Percentiles rank a stretch among this genome's conserved stretches.
Evolutionary conservation across 64 coral and sea anemone genomes (phyloP).

Genomic region (Pocillopora damicornis): DNA sequence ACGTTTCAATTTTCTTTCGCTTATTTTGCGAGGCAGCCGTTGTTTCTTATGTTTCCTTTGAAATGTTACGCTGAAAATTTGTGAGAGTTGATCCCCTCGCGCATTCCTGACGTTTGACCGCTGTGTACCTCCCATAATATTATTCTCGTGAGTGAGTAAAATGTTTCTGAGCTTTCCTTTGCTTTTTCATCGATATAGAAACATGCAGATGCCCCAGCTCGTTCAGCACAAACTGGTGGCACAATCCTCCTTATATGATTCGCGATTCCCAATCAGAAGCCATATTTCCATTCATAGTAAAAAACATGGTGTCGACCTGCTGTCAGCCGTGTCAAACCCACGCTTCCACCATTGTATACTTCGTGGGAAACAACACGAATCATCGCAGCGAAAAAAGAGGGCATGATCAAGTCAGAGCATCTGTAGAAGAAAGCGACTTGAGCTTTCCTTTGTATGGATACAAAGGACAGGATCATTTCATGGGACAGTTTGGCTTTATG

Average conservation of each 20-base stretch:
- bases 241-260: background rate
- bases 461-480: background rate
- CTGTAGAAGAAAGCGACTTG: background rate
- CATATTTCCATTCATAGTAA: background rate
- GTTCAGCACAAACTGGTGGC: constrained; percentile 8
- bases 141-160: no score
- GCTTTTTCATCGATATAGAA: background rate
- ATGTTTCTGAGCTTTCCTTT: background rate
- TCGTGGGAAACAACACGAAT: background rate
- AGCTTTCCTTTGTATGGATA: background rate
- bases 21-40: no score
- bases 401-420: background rate
- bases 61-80: no score
- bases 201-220: background rate
- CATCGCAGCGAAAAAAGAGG: background rate
- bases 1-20: no score
- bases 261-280: background rate
- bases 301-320: background rate
- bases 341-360: background rate
- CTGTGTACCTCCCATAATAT: no score
- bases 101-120: no score
- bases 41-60: no score
- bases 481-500: background rate
- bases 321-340: background rate
- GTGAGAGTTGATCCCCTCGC: no score